Base-by-base conservation (phyloP, 2,113 vertebrate species). In the Tonatia bakeri region DNA sequence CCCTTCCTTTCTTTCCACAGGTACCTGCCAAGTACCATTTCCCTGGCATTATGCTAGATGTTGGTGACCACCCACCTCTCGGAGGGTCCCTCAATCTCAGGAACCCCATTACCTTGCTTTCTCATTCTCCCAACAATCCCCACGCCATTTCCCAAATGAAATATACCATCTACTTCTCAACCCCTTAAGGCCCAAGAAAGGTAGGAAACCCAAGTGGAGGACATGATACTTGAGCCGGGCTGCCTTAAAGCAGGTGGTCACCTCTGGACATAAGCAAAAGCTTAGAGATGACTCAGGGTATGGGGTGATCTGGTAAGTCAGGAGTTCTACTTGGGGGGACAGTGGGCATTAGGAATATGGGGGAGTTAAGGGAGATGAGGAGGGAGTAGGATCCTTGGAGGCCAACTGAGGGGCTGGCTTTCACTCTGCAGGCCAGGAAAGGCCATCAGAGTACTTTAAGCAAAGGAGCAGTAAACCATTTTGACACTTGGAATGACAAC, bases 321-420 rank as follows among this genome's bases (percentile, higher is more conserved):
- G 47, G 43, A 45, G 22, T 50, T 28, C 43, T 69, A 8, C 45
- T 12, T 33, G 77, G 31, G 50, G 13, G 12, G 16, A 40, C 22
- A 22, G 22, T 11, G 7, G 3, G 1, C 17, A 43, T 4, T 45
- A 3, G 8, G 19, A 11, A 0, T 3, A 16, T 7, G 59, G 9
- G 43, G 33, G 28, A 54, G 7, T 31, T 16, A 36, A 7, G 22
- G 17, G 70, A 40, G 36, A 13, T 38, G 10, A 43, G 28, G 47
- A 59, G 15, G 33, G 13, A 56, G 7, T 1, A 64, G 45, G 43
- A 56, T 13, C 43, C 9, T 19, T 2, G 19, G 22, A 91, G 28
- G 43, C 13, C 54, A 86, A 45, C 72, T 56, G 31, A 79, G n/a
- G 22, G 47, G 22, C 36, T 33, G 38, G 33, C 11, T 36, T n/a